Percentiles rank a stretch among this genome's conserved stretches.
These are phyloP conservation scores for Zootermopsis nevadensis DNA, from an alignment of 2,888 invertebrate species.

Conservation along the genomic window DNA sequence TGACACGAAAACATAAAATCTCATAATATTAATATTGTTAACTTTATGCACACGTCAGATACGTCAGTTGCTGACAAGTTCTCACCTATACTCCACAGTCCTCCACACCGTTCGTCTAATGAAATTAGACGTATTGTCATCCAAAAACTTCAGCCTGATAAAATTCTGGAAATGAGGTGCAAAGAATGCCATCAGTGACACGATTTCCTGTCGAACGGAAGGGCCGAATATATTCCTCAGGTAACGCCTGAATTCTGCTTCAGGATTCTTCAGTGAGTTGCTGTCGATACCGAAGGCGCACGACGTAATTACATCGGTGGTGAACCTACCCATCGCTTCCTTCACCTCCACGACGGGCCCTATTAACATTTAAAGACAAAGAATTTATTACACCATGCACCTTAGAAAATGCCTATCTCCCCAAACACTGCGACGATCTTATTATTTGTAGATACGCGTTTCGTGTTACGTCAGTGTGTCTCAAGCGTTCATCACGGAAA, in stretches of 20 bases:
- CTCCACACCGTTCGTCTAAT: constrained; percentile 56
- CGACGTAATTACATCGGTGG: constrained; percentile 72
- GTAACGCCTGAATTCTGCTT: constrained; percentile 67
- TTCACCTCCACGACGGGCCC: constrained; percentile 11
- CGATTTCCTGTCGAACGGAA: background rate
- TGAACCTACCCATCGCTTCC: constrained; percentile 64
- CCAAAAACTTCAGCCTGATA: background rate
- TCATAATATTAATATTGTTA: no score
- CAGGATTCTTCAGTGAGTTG: constrained; percentile 67
- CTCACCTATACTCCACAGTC: constrained; percentile 54
- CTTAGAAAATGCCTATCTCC: no score
- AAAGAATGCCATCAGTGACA: background rate
- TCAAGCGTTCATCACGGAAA: no score
- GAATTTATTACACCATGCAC: no score
- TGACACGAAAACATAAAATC: no score
- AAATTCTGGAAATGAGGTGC: background rate
- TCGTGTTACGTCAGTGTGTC: no score
- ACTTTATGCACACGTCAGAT: no score
- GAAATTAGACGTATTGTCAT: constrained; percentile 50
- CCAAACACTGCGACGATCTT: no score
- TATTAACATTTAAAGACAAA: background rate
- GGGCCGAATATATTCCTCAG: constrained; percentile 55
- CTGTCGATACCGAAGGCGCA: constrained; percentile 73
- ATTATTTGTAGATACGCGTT: no score
- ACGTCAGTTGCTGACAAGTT: no score